Evolutionary conservation across 2,888 invertebrate genomes (phyloP).

Genomic region (Fissipunctia ypsillon): DNA sequence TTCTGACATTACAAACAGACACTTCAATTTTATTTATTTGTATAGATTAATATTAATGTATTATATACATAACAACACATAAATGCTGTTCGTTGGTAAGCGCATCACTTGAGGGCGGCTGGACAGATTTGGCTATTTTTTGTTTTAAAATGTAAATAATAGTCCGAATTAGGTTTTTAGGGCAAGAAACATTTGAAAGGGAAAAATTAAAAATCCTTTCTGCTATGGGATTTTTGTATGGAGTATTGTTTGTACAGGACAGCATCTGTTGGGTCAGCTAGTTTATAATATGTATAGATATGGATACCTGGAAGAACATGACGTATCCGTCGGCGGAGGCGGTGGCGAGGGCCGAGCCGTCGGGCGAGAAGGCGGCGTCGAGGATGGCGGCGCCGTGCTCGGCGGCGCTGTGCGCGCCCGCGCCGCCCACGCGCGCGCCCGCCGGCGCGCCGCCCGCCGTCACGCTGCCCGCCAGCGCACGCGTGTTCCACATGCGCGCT

Average conservation of each 20-base stretch:
- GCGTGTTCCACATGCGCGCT: constrained; percentile 59
- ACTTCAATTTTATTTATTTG: no score
- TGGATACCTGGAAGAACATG: constrained; percentile 95
- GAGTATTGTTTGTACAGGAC: neutral
- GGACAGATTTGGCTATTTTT: no score
- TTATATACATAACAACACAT: no score
- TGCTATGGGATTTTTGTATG: neutral
- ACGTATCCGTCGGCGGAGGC: constrained; percentile 97
- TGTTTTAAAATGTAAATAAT: neutral
- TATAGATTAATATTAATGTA: no score
- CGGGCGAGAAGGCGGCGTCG: constrained; percentile 97
- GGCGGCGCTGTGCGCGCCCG: constrained; percentile 72
- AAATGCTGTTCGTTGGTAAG: neutral
- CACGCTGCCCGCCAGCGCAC: constrained; percentile 42
- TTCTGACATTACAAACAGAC: no score
- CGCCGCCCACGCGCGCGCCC: constrained; percentile 74
- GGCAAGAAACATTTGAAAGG: neutral
- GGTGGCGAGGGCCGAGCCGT: constrained; percentile 98
- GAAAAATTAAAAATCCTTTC: neutral
- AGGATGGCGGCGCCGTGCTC: constrained; percentile 89
- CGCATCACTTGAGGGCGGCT: neutral
- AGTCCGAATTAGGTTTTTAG: no score
- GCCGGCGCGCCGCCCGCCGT: constrained; percentile 64
- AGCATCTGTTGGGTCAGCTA: neutral
- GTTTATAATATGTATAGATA: neutral